Evolutionary conservation across 1,140 invertebrate genomes (phyloP), one percentile per base, ranked within the genome.

Genomic region (Neomicropteryx cornuta): DNA sequence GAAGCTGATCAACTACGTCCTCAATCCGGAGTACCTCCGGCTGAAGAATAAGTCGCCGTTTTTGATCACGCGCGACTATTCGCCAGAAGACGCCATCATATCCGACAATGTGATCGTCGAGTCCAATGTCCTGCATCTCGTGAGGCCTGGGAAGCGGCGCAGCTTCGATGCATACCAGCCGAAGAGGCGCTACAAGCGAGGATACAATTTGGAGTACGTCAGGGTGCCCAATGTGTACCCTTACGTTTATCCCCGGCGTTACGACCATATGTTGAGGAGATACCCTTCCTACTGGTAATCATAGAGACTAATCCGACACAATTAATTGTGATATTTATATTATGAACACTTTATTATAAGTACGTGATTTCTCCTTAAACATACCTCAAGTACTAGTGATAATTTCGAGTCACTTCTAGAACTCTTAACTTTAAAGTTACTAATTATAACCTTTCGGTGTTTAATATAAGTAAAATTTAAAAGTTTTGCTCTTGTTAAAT

Each of bases 131-230:
- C 52, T 68, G 41, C 58, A 49, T 32, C 55, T 68, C 20, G 42
- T 63, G 21, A 52, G 51, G 38, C 58, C 63, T 2, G 19, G 44
- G 4, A 55, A 52, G 34, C 41, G 43, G 1, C 42, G 41, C 17
- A 41, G 44, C 21, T 45, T 44, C 19, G 51, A 51, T 29, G 47
- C 14, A 23, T 14, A 14, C 17, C 32, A 22, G 38, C 36, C 14
- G 49, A 41, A 20, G 52, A 52, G 34, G 49, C 60, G 14, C 55
- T 63, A 36, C 48, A 50, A 58, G n/a, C 56, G 66, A 6, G 66
- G 66, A n/a, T 67, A 66, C 47, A 68, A 68, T 49, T 45, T 68
- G 33, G 63, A 68, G 47, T 59, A 68, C 40, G 66, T 67, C 39
- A 54, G 59, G 37, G 66, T 68, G 31, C 66, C 66, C 5, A 57